Conservation (phyloP, 92 coral and sea anemone species). For the Epizoanthus ramosus region DNA sequence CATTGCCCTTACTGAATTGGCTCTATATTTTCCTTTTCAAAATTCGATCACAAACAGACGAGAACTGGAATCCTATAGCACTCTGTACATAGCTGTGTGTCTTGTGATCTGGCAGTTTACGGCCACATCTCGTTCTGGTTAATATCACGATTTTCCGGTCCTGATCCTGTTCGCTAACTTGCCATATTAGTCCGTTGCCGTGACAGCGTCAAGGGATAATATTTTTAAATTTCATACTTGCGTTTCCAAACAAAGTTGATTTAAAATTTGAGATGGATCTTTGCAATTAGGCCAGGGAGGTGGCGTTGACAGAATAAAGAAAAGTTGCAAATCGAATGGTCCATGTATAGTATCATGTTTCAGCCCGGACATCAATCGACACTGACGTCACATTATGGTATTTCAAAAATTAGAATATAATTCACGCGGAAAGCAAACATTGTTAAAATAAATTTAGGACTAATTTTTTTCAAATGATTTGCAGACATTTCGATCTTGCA, state of each 20-base stretch:
- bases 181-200: background rate
- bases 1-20: too few species aligned
- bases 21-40: background rate
- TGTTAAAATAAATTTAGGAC: background rate
- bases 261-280: too few species aligned
- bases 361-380: background rate
- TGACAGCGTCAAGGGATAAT: background rate
- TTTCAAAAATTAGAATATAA: background rate
- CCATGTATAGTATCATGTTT: background rate
- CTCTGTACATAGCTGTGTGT: too few species aligned
- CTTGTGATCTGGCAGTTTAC: too few species aligned
- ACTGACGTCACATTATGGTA: slow-evolving; percentile 32
- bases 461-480: background rate
- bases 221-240: too few species aligned
- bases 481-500: background rate
- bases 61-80: background rate
- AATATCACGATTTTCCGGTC: too few species aligned
- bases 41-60: background rate
- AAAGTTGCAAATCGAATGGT: background rate
- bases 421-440: slow-evolving; percentile 21
- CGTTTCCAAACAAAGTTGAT: too few species aligned
- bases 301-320: background rate
- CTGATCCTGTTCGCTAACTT: background rate
- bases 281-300: too few species aligned
- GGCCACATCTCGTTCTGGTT: too few species aligned